A percentile compares a stretch with the other conserved stretches of the same genome.
Conservation (phyloP, 2,888 invertebrate genomes). For the Conistra vaccinii region DNA sequence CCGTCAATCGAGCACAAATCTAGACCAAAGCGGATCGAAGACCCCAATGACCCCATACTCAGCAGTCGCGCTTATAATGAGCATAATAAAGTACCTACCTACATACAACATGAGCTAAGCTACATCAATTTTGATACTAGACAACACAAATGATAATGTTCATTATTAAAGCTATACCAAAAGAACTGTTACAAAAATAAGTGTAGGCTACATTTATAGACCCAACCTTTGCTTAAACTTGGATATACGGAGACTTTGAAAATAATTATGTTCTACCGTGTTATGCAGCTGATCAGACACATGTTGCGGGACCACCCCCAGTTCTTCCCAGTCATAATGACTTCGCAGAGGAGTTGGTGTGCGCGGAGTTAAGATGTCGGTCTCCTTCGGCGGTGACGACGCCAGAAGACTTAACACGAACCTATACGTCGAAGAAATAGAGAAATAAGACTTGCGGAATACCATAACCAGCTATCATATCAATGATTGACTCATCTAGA, state of each 20-base stretch:
- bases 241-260: neutral
- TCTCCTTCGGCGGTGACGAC: slow-evolving; percentile 77
- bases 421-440: slow-evolving; percentile 68
- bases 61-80: neutral
- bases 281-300: slow-evolving; percentile 92
- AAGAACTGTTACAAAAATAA: neutral
- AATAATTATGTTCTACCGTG: slow-evolving; percentile 87
- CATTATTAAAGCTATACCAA: neutral
- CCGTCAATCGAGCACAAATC: neutral
- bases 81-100: neutral
- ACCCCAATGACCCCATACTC: too few species aligned
- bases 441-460: slow-evolving; percentile 14
- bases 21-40: neutral
- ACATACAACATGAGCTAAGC: neutral
- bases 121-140: slow-evolving; percentile 4
- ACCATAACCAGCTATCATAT: neutral
- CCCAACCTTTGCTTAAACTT: neutral
- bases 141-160: neutral
- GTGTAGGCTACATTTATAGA: neutral
- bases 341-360: slow-evolving; percentile 79
- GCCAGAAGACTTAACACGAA: slow-evolving; percentile 84
- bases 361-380: slow-evolving; percentile 78
- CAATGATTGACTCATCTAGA: neutral
- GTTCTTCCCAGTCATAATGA: slow-evolving; percentile 91
- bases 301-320: slow-evolving; percentile 91